phyloP scores from a whole-genome alignment of 2,797 vertebrate genomes.

The Poeciliopsis gracilis region DNA sequence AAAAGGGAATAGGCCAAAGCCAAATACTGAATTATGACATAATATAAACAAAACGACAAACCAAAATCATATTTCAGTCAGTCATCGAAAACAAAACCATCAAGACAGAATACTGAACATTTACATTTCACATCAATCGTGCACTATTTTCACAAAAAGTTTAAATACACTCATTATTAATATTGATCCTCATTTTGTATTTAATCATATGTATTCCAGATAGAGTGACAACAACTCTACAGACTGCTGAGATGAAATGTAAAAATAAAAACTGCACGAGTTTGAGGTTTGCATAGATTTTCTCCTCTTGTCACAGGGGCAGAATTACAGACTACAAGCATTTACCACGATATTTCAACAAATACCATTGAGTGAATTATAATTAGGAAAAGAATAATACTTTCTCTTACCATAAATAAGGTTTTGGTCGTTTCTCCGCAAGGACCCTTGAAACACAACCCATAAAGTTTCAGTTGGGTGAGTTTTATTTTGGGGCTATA shows the following conservation, averaged over 20 bases:
- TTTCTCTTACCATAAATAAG: not conserved
- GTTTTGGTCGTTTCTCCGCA: not conserved
- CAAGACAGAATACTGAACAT: not conserved
- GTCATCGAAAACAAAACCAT: not conserved
- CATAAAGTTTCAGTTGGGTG: not conserved
- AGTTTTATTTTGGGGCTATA: not conserved
- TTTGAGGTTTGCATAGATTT: not conserved
- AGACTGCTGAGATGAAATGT: not conserved
- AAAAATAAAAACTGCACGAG: not conserved
- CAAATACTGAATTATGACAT: not conserved
- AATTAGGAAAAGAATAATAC: not conserved
- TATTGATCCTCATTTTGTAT: not conserved
- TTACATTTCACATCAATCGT: not conserved
- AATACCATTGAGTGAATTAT: not conserved
- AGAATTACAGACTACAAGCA: not conserved
- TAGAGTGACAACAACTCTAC: not conserved
- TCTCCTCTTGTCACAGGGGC: not conserved
- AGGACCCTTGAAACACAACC: not conserved
- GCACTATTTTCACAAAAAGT: not conserved
- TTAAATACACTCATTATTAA: not conserved
- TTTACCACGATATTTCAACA: not conserved
- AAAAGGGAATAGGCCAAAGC: too few species aligned
- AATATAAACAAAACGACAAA: not conserved
- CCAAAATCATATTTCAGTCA: not conserved
- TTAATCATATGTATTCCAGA: not conserved